These are phyloP conservation scores for Chrysoperla carnea DNA, from an alignment of 1,140 invertebrate species.

Conservation along the genomic window DNA sequence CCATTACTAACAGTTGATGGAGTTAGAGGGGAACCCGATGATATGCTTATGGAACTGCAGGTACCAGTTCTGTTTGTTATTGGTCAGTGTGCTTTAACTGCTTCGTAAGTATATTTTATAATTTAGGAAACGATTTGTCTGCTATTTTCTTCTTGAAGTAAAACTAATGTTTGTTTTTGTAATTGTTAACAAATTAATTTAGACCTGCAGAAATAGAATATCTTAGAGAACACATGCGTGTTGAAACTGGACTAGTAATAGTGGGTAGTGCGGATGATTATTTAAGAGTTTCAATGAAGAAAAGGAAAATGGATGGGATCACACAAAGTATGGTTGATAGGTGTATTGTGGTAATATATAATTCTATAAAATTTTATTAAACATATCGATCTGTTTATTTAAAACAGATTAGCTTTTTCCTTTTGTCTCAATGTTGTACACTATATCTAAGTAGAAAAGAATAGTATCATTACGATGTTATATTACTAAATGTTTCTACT, in stretches of 20 bases:
- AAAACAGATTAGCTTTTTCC: too few relatives aligned
- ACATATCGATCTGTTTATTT: too few relatives aligned
- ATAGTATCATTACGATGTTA: too few relatives aligned
- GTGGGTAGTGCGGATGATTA: conserved; percentile 70
- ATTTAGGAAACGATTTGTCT: background rate
- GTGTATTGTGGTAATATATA: conserved; percentile 44
- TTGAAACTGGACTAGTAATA: conserved; percentile 58
- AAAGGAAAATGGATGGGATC: conserved; percentile 51
- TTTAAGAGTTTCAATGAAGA: conserved; percentile 48
- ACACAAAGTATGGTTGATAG: conserved; percentile 71
- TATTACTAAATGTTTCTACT: too few relatives aligned
- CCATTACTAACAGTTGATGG: conserved; percentile 58
- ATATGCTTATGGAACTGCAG: conserved; percentile 52
- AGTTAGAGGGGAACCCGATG: conserved; percentile 58
- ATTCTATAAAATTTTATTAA: too few relatives aligned
- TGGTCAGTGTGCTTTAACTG: conserved; percentile 49
- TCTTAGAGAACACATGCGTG: conserved; percentile 51
- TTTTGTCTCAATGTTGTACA: too few relatives aligned
- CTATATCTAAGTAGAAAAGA: too few relatives aligned
- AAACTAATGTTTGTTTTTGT: too few relatives aligned
- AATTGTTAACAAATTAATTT: conserved; percentile 14
- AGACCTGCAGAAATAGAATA: conserved; percentile 62
- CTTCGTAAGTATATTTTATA: conserved; percentile 15
- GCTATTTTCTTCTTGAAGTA: too few relatives aligned
- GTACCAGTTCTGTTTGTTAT: conserved; percentile 65